phyloP scores from a whole-genome alignment of 1,140 invertebrate genomes.

The Parasteatoda tepidariorum region DNA sequence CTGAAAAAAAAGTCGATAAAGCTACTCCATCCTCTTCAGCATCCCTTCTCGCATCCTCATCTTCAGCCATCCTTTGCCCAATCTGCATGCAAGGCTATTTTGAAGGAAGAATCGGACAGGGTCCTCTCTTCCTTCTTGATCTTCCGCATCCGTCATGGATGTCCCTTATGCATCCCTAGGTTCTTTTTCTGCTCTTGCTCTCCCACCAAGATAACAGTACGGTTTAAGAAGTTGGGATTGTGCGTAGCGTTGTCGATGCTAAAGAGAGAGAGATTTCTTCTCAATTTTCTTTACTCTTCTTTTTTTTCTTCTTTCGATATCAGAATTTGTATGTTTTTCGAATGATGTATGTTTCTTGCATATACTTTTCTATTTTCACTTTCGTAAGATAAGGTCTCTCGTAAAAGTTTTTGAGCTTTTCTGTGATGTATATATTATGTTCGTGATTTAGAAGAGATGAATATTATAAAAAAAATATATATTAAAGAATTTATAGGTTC shows the following conservation, averaged over 20 bases:
- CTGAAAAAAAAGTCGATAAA: slow-evolving; percentile 42
- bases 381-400: too few relatives aligned
- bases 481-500: too few relatives aligned
- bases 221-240: not conserved
- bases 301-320: too few relatives aligned
- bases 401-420: too few relatives aligned
- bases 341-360: too few relatives aligned
- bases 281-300: too few relatives aligned
- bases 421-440: too few relatives aligned
- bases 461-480: too few relatives aligned
- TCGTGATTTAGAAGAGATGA: too few relatives aligned
- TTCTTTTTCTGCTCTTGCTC: not conserved
- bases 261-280: not conserved
- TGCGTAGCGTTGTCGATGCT: not conserved
- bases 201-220: not conserved
- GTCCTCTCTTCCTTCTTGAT: not conserved
- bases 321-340: too few relatives aligned
- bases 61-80: not conserved
- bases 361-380: too few relatives aligned
- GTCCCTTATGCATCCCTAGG: not conserved
- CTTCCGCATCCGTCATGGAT: not conserved
- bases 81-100: slow-evolving; percentile 49
- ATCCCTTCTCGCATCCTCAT: not conserved
- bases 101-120: slow-evolving; percentile 10
- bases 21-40: not conserved